Evolutionary conservation across 1,140 invertebrate species (phyloP).

Genomic region (Vanessa tameamea): DNA sequence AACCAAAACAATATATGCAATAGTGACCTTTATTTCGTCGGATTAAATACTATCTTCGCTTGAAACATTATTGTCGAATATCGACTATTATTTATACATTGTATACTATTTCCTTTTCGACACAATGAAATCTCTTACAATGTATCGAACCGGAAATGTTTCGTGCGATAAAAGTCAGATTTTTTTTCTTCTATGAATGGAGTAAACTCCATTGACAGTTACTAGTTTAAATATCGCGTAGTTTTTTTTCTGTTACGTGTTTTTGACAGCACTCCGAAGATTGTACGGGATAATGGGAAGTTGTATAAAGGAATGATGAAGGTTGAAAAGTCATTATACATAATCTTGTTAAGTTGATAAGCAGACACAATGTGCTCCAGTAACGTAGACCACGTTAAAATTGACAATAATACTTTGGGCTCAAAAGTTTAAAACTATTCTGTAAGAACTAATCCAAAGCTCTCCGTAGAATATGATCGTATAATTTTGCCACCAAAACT

Average conservation of each 20-base stretch:
- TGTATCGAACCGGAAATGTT: conserved; percentile 59
- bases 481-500: too few relatives aligned
- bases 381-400: too few relatives aligned
- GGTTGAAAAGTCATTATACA: neutral
- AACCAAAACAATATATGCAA: conserved; percentile 8
- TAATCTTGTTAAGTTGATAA: conserved; percentile 6
- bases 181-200: conserved; percentile 46
- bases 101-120: conserved; percentile 50
- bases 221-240: conserved; percentile 55
- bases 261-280: conserved; percentile 25
- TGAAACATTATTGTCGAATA: conserved; percentile 9
- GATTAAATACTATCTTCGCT: neutral
- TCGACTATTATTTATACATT: conserved; percentile 10
- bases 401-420: too few relatives aligned
- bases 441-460: too few relatives aligned
- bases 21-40: neutral
- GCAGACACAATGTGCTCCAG: neutral
- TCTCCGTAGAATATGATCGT: too few relatives aligned
- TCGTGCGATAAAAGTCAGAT: conserved; percentile 52
- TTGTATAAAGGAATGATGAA: neutral
- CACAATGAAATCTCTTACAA: conserved; percentile 50
- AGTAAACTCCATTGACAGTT: conserved; percentile 50
- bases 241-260: conserved; percentile 40
- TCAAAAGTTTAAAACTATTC: too few relatives aligned
- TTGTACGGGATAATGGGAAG: conserved; percentile 19